Evolutionary conservation across 2,888 invertebrate genomes (phyloP).

Genomic region (Mesorhabditis spiculigera): DNA sequence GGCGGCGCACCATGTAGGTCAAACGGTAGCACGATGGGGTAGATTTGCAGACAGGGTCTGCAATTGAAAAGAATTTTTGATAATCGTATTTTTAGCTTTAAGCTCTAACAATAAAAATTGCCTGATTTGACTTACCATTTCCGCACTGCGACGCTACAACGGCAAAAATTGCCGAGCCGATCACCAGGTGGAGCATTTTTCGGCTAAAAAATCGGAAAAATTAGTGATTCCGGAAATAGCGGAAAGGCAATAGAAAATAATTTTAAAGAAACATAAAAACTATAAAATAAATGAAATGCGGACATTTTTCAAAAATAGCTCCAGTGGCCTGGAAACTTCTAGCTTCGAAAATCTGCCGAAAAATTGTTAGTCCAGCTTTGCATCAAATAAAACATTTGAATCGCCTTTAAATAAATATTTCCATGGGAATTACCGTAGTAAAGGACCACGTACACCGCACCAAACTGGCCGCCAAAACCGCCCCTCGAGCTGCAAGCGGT

Average conservation of each 20-base stretch:
- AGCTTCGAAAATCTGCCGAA: too few relatives aligned
- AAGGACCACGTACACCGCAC: too few relatives aligned
- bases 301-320: too few relatives aligned
- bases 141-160: background rate
- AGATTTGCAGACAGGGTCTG: background rate
- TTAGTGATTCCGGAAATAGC: background rate
- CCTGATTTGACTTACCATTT: background rate
- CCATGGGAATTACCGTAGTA: too few relatives aligned
- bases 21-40: slow-evolving; percentile 4
- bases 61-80: background rate
- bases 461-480: too few relatives aligned
- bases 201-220: background rate
- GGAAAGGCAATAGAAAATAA: background rate
- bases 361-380: too few relatives aligned
- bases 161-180: background rate
- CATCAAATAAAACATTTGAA: too few relatives aligned
- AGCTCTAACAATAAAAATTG: background rate
- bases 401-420: too few relatives aligned
- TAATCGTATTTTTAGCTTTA: background rate
- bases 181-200: background rate
- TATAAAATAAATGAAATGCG: too few relatives aligned
- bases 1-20: background rate
- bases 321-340: too few relatives aligned
- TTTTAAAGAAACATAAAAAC: too few relatives aligned
- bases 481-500: too few relatives aligned